Evolutionary conservation across 2,797 vertebrate species (phyloP), one percentile per base, ranked within the genome.

Genomic region (Zalophus californianus): DNA sequence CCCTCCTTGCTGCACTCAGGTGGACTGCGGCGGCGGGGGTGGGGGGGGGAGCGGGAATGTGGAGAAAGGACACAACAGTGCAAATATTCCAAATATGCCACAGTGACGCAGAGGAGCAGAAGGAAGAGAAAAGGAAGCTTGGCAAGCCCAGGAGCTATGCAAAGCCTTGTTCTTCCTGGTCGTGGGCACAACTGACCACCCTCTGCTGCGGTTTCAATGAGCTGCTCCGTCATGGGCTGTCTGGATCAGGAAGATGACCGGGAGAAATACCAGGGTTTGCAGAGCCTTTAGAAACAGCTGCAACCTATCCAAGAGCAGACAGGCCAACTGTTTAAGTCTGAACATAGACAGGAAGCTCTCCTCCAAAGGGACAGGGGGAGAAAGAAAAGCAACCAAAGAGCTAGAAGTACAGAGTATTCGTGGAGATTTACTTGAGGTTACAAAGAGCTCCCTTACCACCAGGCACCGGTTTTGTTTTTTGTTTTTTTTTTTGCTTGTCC

Each of bases 161-260:
- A 5, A 15, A 3, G 27, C 35, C 38, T 58, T 9, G 18, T 35
- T n/a, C 52, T n/a, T 82, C 48, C 64, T 1, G 7, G 35, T 79
- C 27, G 25, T 21, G 35, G 41, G 86, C 56, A 29, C 23, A 75
- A 29, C 13, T 41, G 38, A 20, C 18, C 27, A 21, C 14, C 35
- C 10, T 44, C n/a, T 2, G 54, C 58, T 48, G 44, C 7, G 1
- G 20, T 18, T n/a, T 9, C 25, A n/a, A n/a, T 0, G 0, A 27
- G 66, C 27, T 1, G 79, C 35, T n/a, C 35, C 12, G 54, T 54
- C 21, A 8, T 2, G 3, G n/a, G 78, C 68, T 54, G 14, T 32
- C 68, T 8, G 2, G 29, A n/a, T 32, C 48, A 41, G 35, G 2
- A 9, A 58, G 62, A 12, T 5, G 23, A 75, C 38, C 7, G 9